These are phyloP conservation scores for Triops longicaudatus DNA, from an alignment of 1,140 invertebrate species.

Conservation along the genomic window DNA sequence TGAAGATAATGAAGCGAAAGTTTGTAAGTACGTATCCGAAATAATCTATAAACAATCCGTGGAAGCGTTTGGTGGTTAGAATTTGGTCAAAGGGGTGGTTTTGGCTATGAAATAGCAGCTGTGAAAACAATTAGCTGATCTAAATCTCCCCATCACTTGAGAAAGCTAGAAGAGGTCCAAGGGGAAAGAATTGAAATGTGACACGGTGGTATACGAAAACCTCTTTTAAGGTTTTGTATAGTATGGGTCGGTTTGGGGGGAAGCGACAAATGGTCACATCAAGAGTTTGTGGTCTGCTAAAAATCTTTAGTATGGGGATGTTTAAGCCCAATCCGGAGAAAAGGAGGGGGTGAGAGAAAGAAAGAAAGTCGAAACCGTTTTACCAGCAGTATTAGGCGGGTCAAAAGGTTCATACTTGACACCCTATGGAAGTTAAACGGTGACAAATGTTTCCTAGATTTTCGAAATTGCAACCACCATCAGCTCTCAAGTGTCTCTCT, in stretches of 20 bases:
- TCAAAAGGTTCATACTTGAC: constrained; percentile 13
- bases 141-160: constrained; percentile 15
- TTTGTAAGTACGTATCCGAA: no score
- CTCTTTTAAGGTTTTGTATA: background rate
- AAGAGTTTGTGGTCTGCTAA: constrained; percentile 12
- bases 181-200: background rate
- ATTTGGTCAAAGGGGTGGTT: no score
- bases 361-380: background rate
- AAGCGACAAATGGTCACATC: constrained; percentile 14
- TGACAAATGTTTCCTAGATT: constrained; percentile 12
- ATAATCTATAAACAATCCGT: no score
- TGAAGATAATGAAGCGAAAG: no score
- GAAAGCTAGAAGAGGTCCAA: background rate
- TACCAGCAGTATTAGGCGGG: constrained; percentile 5
- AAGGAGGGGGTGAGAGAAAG: background rate
- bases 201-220: background rate
- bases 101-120: background rate
- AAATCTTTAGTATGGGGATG: background rate
- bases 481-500: background rate
- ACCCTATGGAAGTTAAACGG: constrained; percentile 11
- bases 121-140: constrained; percentile 8
- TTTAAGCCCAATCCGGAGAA: background rate
- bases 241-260: background rate
- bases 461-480: background rate
- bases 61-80: no score